Evolutionary conservation across 2,888 invertebrate species (phyloP).

Genomic region (Caradrina clavipalpis): DNA sequence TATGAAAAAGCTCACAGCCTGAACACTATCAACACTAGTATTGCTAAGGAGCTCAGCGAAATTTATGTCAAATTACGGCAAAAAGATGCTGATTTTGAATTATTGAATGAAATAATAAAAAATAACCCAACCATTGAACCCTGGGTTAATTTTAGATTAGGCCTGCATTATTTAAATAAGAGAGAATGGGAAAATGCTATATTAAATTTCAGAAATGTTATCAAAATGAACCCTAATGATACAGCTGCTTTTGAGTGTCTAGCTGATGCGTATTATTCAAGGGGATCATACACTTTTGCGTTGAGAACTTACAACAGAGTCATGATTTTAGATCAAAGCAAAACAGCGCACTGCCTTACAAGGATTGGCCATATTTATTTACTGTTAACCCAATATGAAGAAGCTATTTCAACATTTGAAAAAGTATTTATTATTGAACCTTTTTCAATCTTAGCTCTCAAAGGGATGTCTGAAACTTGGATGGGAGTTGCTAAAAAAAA

Average conservation of each 20-base stretch:
- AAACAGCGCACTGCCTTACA: constrained; percentile 93
- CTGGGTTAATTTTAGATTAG: constrained; percentile 96
- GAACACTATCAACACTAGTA: constrained; percentile 92
- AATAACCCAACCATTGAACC: constrained; percentile 89
- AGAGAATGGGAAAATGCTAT: constrained; percentile 94
- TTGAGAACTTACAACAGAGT: constrained; percentile 96
- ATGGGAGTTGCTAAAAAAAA: constrained; percentile 93
- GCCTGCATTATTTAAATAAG: constrained; percentile 94
- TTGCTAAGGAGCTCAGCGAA: constrained; percentile 94
- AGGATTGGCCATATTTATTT: constrained; percentile 95
- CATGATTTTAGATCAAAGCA: constrained; percentile 92
- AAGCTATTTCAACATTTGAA: constrained; percentile 93
- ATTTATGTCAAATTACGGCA: constrained; percentile 93
- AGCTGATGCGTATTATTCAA: constrained; percentile 96
- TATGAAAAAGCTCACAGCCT: constrained; percentile 96
- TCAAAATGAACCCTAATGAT: constrained; percentile 93
- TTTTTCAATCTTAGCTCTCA: constrained; percentile 84
- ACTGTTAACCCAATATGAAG: constrained; percentile 93
- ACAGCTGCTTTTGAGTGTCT: constrained; percentile 96
- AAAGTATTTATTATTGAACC: constrained; percentile 80
- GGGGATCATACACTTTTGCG: constrained; percentile 97
- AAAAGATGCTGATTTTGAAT: constrained; percentile 92
- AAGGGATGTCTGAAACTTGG: constrained; percentile 96
- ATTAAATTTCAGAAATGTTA: constrained; percentile 93
- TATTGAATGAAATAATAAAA: constrained; percentile 89